Percentiles rank a stretch among this genome's conserved stretches.
Conservation (phyloP, 35 echinoderm and acorn worm species). For the Lytechinus variegatus region DNA sequence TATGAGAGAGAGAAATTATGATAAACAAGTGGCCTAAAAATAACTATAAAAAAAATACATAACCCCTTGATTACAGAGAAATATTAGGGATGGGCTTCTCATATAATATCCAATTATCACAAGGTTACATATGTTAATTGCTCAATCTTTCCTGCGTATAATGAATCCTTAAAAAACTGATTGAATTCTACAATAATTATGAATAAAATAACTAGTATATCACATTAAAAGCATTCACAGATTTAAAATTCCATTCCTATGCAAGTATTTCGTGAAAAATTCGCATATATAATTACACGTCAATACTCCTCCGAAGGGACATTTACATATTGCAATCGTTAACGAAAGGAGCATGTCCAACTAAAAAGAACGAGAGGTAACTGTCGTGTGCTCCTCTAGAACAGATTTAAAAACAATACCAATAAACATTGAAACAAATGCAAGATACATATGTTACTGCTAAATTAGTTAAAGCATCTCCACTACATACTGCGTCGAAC, state of each 20-base stretch:
- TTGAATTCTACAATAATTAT: neutral
- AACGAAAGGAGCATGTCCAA: neutral
- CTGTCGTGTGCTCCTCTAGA: neutral
- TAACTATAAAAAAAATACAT: neutral
- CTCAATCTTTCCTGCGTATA: neutral
- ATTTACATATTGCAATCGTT: conserved; percentile 6
- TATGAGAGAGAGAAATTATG: neutral
- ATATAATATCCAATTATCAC: neutral
- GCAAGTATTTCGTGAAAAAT: conserved; percentile 15
- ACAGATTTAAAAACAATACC: conserved; percentile 4
- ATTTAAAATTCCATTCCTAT: conserved; percentile 36
- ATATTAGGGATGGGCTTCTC: neutral
- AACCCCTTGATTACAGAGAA: neutral
- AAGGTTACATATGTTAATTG: neutral
- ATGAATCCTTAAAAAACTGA: conserved; percentile 18
- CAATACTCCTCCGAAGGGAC: neutral
- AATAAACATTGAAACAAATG: neutral
- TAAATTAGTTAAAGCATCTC: neutral
- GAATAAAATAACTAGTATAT: conserved; percentile 25
- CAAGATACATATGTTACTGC: neutral
- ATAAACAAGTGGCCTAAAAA: neutral
- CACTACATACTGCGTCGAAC: neutral
- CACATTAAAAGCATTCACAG: conserved; percentile 43
- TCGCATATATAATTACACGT: conserved; percentile 38
- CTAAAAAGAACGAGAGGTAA: neutral